These are phyloP conservation scores for Nasua narica DNA, from an alignment of 2,797 vertebrate species.

Conservation along the genomic window DNA sequence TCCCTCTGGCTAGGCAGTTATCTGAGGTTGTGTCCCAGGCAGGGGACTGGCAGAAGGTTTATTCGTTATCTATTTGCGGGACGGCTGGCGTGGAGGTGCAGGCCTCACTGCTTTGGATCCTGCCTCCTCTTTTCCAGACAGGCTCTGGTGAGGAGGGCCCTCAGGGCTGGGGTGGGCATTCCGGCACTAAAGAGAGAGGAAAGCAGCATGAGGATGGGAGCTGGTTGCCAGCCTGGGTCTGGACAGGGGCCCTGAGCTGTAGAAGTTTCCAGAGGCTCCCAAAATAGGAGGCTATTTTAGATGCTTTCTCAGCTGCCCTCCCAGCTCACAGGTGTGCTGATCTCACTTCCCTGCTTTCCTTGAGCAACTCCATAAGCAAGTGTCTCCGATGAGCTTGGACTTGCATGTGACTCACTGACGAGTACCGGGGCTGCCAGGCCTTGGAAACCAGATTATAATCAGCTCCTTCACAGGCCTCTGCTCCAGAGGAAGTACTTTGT, in stretches of 20 bases:
- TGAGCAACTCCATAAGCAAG: neutral
- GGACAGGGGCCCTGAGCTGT: neutral
- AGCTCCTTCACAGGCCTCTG: neutral
- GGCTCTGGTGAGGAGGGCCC: too few relatives aligned
- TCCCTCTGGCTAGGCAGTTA: neutral
- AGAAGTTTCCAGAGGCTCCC: neutral
- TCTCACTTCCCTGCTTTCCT: neutral
- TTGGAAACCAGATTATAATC: neutral
- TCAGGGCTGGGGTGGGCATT: neutral
- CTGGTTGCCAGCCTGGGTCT: neutral
- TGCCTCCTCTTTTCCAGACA: neutral
- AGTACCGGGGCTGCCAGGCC: neutral
- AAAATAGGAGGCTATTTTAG: neutral
- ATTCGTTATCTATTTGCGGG: neutral
- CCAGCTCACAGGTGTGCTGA: neutral
- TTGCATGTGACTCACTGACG: constrained; percentile 34
- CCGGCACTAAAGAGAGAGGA: neutral
- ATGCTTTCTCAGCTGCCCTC: neutral
- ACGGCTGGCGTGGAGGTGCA: accelerated
- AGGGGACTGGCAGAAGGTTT: neutral
- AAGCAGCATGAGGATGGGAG: neutral
- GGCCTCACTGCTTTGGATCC: neutral
- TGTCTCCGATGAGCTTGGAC: constrained; percentile 14
- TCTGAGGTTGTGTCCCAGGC: neutral
- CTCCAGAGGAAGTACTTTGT: neutral